Evolutionary conservation across 2,797 vertebrate species (phyloP).

Genomic region (Galagoides demidoff): DNA sequence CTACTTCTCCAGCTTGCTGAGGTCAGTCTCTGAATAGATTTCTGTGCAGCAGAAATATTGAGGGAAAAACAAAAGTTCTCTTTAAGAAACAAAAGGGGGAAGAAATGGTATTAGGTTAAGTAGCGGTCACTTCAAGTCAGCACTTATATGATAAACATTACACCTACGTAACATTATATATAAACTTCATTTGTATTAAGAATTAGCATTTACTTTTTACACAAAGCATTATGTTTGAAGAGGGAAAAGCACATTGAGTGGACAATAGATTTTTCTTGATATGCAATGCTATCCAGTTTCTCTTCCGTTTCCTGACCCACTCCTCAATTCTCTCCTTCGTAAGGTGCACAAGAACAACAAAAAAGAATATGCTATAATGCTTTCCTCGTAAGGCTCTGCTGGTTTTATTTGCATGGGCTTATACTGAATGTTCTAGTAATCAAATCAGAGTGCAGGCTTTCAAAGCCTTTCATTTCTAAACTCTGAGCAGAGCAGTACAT

Average conservation of each 20-base stretch:
- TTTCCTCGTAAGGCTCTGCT: constrained; percentile 2
- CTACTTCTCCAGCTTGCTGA: background rate
- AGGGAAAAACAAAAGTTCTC: background rate
- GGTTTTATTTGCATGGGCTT: constrained; percentile 53
- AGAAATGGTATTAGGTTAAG: background rate
- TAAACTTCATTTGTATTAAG: constrained; percentile 49
- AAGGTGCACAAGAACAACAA: background rate
- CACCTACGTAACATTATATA: background rate
- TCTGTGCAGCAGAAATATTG: constrained; percentile 34
- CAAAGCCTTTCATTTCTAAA: constrained; percentile 69
- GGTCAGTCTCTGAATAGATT: background rate
- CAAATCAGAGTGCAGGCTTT: constrained; percentile 72
- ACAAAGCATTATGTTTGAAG: constrained; percentile 25
- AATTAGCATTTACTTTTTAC: constrained; percentile 64
- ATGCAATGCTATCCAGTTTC: background rate
- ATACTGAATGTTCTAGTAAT: constrained; percentile 58
- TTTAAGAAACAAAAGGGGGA: background rate
- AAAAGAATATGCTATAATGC: background rate
- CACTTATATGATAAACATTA: constrained; percentile 12
- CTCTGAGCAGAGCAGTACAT: constrained; percentile 49
- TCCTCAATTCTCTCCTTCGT: background rate
- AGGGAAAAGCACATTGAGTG: background rate
- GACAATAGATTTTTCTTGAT: background rate
- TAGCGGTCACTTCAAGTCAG: constrained; percentile 26
- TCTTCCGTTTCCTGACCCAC: background rate